Conservation (phyloP, 2,797 vertebrate genomes). For the Myotis pilosus region DNA sequence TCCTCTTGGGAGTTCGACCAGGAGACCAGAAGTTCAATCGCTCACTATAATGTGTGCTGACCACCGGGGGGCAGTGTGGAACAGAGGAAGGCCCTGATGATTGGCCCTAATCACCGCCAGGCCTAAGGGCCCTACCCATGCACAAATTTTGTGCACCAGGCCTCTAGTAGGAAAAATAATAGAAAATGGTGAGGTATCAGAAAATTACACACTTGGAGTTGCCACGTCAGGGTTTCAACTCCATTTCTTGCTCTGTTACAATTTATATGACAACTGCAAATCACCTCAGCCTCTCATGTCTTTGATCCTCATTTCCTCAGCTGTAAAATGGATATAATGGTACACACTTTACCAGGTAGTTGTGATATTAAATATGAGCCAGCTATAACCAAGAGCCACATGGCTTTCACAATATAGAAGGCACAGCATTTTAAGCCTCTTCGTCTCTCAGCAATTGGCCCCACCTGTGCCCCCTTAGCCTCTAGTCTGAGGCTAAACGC, state of each 20-base stretch:
- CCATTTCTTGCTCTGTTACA: background rate
- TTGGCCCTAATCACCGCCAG: no score
- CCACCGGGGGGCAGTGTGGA: no score
- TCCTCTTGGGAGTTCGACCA: no score
- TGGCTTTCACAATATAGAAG: background rate
- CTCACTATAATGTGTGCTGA: no score
- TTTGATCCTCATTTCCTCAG: background rate
- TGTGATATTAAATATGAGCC: background rate
- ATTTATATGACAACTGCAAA: background rate
- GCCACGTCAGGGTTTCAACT: background rate
- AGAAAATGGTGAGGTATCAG: background rate
- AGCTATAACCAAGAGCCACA: background rate
- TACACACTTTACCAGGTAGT: background rate
- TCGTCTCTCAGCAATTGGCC: background rate
- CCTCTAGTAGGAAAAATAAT: background rate
- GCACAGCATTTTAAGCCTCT: background rate
- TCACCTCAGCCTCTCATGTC: background rate
- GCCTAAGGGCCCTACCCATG: no score
- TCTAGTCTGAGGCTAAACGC: background rate
- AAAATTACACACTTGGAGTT: background rate
- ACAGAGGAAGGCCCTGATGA: no score
- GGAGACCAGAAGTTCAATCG: no score
- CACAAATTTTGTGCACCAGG: no score
- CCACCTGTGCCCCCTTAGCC: background rate
- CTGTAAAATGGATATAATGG: background rate